Percentiles rank a stretch among this genome's conserved stretches.
These are phyloP conservation scores for Drosophila repleta DNA, from an alignment of 1,140 invertebrate genomes.

Conservation along the genomic window DNA sequence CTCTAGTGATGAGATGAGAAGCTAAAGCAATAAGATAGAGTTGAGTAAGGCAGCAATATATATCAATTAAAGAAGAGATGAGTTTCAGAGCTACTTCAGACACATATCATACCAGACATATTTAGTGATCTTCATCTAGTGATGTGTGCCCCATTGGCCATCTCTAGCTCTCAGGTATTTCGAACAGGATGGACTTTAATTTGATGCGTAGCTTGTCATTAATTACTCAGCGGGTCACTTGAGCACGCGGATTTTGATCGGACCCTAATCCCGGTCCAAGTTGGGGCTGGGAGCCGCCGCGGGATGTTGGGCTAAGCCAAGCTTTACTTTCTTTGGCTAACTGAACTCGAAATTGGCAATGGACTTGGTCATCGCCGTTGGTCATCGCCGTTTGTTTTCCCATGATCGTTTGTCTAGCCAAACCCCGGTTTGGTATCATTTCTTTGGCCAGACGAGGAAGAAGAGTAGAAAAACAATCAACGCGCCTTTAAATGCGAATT, in stretches of 20 bases:
- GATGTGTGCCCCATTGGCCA: not conserved
- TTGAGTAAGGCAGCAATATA: too few relatives aligned
- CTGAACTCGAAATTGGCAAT: constrained; percentile 43
- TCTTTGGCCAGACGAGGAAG: constrained; percentile 9
- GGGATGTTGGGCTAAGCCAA: constrained; percentile 13
- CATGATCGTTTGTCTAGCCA: constrained; percentile 56
- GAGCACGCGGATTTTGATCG: constrained; percentile 30
- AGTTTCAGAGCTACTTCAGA: too few relatives aligned
- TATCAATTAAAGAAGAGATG: too few relatives aligned
- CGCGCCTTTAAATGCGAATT: constrained; percentile 49
- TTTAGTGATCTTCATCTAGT: too few relatives aligned
- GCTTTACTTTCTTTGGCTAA: constrained; percentile 40
- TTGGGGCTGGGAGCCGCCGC: constrained; percentile 3
- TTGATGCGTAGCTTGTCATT: constrained; percentile 37
- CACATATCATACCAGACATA: too few relatives aligned
- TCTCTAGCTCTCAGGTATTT: constrained; percentile 10
- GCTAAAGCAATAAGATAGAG: too few relatives aligned
- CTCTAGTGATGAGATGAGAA: too few relatives aligned
- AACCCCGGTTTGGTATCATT: constrained; percentile 25
- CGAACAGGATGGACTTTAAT: constrained; percentile 37
- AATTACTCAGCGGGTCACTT: constrained; percentile 60
- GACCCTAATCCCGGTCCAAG: constrained; percentile 7
- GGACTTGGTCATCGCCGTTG: constrained; percentile 30
- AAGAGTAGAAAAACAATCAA: constrained; percentile 50
- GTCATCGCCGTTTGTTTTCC: constrained; percentile 42